Base-by-base conservation (phyloP, 2,797 vertebrate species). In the Avahi laniger region DNA sequence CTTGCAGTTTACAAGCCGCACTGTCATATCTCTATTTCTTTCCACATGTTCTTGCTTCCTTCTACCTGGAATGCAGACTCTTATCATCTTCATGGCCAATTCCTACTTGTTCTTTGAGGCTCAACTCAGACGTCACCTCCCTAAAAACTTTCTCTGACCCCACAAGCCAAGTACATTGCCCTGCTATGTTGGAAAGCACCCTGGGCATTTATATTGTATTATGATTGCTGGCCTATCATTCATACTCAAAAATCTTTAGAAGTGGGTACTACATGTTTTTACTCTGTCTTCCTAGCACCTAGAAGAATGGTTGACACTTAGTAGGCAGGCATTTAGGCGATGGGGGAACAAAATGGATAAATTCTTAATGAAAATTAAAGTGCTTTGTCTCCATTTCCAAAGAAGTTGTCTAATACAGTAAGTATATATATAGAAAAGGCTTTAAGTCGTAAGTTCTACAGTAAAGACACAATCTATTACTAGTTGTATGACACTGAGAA, bases 321-420 rank as follows among this genome's bases (percentile, higher is more conserved):
- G 50, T 9, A 95, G 83, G 14, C 18, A 69, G 43, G 30, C 43
- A 91, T 93, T 85, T 67, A 72, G 59, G 59, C 18, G 89, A 33
- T 48, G 1, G 18, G 35, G 24, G 17, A 89, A 94, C 18, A 52
- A 57, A 89, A 92, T 9, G 41, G 30, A 26, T 14, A 87, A 80
- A 8, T 85, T 79, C 48, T 67, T 78, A 28, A 81, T 35, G 46
- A 93, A 83, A 88, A 95, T 76, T 61, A 83, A 79, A 97, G 46
- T 72, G 33, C 24, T 80, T 84, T 87, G 20, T 70, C 18, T 94
- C 38, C 11, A 33, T 83, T 82, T 92, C n/a, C 59, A 75, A 82
- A 86, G 54, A 70, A 7, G 63, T 17, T 65, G 3, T 3, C 78
- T 2, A 59, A 7, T 30, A 79, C 5, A 72, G 38, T 17, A 54